Percentiles rank a stretch among this genome's conserved stretches.
These are phyloP conservation scores for Imbricaverruca yamaguchii DNA, from an alignment of 2,888 invertebrate genomes.

Conservation along the genomic window DNA sequence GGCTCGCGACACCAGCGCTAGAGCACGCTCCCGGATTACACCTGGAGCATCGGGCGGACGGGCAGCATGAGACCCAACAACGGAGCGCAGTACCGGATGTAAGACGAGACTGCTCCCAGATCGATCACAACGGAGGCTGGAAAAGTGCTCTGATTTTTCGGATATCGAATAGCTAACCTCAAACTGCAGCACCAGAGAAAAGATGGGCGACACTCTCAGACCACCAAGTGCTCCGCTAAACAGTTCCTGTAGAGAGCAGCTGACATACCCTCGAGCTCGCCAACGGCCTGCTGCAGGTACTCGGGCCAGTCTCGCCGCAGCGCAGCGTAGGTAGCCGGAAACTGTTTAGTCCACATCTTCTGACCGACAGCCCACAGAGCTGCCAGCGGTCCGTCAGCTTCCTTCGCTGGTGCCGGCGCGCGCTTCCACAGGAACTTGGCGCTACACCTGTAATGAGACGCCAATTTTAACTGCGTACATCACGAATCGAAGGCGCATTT, in stretches of 20 bases:
- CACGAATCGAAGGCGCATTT: too few species aligned
- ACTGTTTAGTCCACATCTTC: slow-evolving; percentile 77
- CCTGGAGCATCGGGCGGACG: slow-evolving; percentile 47
- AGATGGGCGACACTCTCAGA: too few species aligned
- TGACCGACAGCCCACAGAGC: slow-evolving; percentile 76
- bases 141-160: too few species aligned
- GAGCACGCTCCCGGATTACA: slow-evolving; percentile 63
- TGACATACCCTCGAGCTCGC: slow-evolving; percentile 63
- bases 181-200: too few species aligned
- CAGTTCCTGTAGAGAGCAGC: not conserved
- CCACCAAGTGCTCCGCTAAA: too few species aligned
- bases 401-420: slow-evolving; percentile 66
- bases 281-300: slow-evolving; percentile 67
- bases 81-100: too few species aligned
- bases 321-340: slow-evolving; percentile 67
- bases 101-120: too few species aligned
- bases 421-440: slow-evolving; percentile 91
- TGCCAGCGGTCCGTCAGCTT: slow-evolving; percentile 61
- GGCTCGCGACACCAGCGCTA: slow-evolving; percentile 70
- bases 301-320: slow-evolving; percentile 72
- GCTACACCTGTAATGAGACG: slow-evolving; percentile 57
- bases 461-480: too few species aligned
- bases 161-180: too few species aligned
- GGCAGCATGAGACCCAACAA: too few species aligned
- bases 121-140: too few species aligned